Percentiles rank a stretch among this genome's conserved stretches.
Conservation (phyloP, 2,888 invertebrate species). For the Lycocerus yunnanus region DNA sequence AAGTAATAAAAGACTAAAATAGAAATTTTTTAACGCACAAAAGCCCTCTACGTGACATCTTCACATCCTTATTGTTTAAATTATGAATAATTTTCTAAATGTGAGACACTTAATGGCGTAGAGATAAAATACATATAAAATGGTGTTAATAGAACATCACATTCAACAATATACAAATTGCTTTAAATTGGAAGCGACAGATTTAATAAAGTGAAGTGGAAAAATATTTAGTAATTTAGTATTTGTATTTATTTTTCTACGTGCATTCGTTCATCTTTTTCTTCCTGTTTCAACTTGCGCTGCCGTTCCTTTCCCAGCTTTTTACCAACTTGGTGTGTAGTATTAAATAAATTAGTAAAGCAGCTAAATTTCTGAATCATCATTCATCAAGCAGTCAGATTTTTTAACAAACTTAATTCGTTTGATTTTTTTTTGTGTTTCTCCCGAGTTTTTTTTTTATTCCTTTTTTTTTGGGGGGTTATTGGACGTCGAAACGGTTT, state of each 20-base stretch:
- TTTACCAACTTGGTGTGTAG: not conserved
- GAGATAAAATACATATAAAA: slow-evolving; percentile 27
- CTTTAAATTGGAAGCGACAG: slow-evolving; percentile 52
- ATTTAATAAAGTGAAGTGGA: slow-evolving; percentile 45
- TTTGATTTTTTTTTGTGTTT: not conserved
- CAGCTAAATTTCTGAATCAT: not conserved
- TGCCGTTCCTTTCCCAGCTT: not conserved
- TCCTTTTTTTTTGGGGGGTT: not conserved
- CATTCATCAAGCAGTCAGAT: not conserved
- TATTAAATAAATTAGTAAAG: not conserved
- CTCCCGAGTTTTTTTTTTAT: too few species aligned
- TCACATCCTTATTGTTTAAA: slow-evolving; percentile 28
- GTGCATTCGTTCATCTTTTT: slow-evolving; percentile 20
- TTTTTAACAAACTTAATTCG: not conserved
- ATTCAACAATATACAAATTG: slow-evolving; percentile 46
- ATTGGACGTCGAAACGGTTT: not conserved
- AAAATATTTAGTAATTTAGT: slow-evolving; percentile 37
- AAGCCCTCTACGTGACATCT: slow-evolving; percentile 18
- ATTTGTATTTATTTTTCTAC: slow-evolving; percentile 30
- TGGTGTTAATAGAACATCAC: slow-evolving; percentile 34
- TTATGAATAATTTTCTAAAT: slow-evolving; percentile 19
- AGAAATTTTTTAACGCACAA: slow-evolving; percentile 5
- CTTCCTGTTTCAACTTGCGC: slow-evolving; percentile 16
- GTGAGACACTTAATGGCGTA: slow-evolving; percentile 22
- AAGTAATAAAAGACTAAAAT: slow-evolving; percentile 16